Conservation (phyloP, 2,888 invertebrate genomes). For the Tiphia femorata region DNA sequence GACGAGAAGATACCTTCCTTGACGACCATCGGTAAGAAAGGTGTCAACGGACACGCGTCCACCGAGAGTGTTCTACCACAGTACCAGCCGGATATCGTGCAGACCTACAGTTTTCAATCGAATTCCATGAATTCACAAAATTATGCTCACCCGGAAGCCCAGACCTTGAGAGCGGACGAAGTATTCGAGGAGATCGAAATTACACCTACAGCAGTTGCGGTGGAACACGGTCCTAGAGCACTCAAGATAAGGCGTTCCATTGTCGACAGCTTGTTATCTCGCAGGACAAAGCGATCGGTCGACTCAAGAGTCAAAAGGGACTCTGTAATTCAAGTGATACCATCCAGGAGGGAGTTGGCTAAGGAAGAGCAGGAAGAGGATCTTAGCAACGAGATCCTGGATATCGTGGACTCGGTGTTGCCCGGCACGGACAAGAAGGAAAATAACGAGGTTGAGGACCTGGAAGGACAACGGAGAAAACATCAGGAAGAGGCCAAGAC, state of each 20-base stretch:
- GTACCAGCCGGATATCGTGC: slow-evolving; percentile 32
- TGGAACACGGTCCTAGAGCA: slow-evolving; percentile 69
- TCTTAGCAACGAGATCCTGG: slow-evolving; percentile 63
- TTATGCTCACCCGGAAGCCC: slow-evolving; percentile 20
- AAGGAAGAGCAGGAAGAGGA: slow-evolving; percentile 57
- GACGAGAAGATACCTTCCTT: slow-evolving; percentile 22
- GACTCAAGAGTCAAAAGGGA: slow-evolving; percentile 31
- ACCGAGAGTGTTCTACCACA: slow-evolving; percentile 32
- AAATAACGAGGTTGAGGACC: slow-evolving; percentile 25
- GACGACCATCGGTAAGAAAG: slow-evolving; percentile 26
- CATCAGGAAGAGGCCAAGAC: slow-evolving; percentile 29
- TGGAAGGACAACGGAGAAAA: slow-evolving; percentile 27
- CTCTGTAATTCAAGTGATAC: slow-evolving; percentile 62
- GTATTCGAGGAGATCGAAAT: slow-evolving; percentile 60
- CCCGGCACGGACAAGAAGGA: slow-evolving; percentile 39
- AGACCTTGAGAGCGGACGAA: slow-evolving; percentile 35
- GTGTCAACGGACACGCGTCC: slow-evolving; percentile 19
- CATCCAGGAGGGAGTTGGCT: slow-evolving; percentile 55
- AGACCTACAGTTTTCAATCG: slow-evolving; percentile 41
- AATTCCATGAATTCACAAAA: slow-evolving; percentile 25
- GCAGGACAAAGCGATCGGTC: slow-evolving; percentile 14
- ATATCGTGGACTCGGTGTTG: slow-evolving; percentile 63
- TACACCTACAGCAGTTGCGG: slow-evolving; percentile 60
- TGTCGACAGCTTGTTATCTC: background rate
- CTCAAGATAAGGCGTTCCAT: slow-evolving; percentile 46